Evolutionary conservation across 2,797 vertebrate genomes (phyloP), one percentile per base, ranked within the genome.

Genomic region (Silurus aristotelis): DNA sequence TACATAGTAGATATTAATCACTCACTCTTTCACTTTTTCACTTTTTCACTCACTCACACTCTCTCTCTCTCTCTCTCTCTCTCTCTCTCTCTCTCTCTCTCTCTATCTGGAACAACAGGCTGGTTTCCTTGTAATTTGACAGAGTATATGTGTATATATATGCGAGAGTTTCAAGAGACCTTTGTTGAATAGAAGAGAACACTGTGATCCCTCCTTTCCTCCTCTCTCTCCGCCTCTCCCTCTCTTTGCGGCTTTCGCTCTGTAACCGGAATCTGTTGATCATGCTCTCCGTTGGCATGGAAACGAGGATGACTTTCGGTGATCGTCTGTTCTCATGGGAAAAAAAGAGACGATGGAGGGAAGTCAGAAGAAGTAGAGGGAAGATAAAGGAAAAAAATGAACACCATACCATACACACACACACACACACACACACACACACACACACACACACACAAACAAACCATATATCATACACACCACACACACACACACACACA

Each of bases 291-390:
- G 86, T 78, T 43, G 84, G 56, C 63, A 88, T 83, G 78, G 81
- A 56, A 83, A 88, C 87, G 52, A 46, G 77, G 82, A 70, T 67
- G 84, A 83, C 84, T 85, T 73, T 88, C 73, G 82, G 87, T 84
- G 84, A 88, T 86, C 68, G 84, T 78, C 25, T 83, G 82, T 88
- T 88, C 84, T 68, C 81, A 83, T 14, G 52, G 76, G 66, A 38
- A 38, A 38, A 66, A 78, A 71, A n/a, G 61, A 31, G 55, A 25
- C 52, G 73, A 58, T 66, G 17, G 52, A 22, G 72, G 31, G 52
- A 60, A 25, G 70, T 43, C 60, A 77, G 19, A 9, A 60, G 56
- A 77, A 19, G 56, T 60, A 22, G 75, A 77, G 2, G 75, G 75
- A 27, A 60, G 75, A 56, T 64, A 27, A 46, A 79, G 73, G 27